Evolutionary conservation across 2,888 invertebrate species (phyloP).

Genomic region (Epinotia bilunana): DNA sequence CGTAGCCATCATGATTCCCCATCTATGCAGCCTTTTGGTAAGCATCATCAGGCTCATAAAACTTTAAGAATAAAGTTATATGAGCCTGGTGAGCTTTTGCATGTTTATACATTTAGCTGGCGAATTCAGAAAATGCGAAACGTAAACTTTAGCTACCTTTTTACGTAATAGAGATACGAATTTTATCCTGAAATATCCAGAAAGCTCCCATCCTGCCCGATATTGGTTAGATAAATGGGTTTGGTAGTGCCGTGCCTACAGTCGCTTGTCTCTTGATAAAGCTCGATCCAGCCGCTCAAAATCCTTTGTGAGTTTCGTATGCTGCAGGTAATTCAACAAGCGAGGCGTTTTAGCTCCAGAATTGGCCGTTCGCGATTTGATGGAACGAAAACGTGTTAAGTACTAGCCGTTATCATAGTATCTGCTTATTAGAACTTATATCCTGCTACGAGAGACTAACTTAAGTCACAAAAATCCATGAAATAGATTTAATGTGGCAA

Average conservation of each 20-base stretch:
- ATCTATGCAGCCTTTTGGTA: background rate
- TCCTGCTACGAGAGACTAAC: background rate
- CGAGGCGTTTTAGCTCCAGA: slow-evolving; percentile 17
- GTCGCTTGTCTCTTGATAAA: slow-evolving; percentile 36
- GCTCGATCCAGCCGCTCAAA: slow-evolving; percentile 32
- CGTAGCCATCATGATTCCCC: slow-evolving; percentile 13
- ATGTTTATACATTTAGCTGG: no score
- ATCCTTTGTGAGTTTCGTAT: slow-evolving; percentile 38
- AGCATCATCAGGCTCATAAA: no score
- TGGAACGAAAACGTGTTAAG: slow-evolving; percentile 16
- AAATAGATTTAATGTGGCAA: background rate
- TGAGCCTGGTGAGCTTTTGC: background rate
- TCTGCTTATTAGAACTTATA: background rate
- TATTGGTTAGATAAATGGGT: slow-evolving; percentile 22
- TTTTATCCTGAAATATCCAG: background rate
- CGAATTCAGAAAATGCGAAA: background rate
- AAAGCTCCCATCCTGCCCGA: slow-evolving; percentile 5
- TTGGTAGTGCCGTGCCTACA: slow-evolving; percentile 32
- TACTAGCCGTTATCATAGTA: slow-evolving; percentile 4
- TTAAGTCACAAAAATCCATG: background rate
- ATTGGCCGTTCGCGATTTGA: background rate
- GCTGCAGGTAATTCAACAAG: slow-evolving; percentile 37
- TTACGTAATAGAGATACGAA: background rate
- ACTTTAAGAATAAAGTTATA: no score
- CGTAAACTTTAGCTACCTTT: background rate